These are phyloP conservation scores for Eristalis pertinax DNA, from an alignment of 2,888 invertebrate genomes.

Conservation along the genomic window DNA sequence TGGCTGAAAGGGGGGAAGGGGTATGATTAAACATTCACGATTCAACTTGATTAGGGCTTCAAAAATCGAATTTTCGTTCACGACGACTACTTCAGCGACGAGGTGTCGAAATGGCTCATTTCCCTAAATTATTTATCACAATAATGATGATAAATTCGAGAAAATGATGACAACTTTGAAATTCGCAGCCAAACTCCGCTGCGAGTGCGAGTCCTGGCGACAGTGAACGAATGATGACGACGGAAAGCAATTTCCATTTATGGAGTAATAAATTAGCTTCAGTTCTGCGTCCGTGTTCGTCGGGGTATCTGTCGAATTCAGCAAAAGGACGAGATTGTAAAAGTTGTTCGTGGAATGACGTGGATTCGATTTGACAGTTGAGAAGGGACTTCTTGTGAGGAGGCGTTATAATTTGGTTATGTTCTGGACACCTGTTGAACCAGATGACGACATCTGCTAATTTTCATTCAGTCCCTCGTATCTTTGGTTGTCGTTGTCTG, in stretches of 20 bases:
- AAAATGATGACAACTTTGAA: slow-evolving; percentile 57
- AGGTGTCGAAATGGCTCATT: slow-evolving; percentile 36
- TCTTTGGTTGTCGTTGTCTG: too few relatives aligned
- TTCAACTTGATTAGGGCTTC: neutral
- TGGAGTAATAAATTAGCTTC: slow-evolving; percentile 4
- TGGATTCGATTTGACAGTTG: neutral
- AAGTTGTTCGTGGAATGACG: neutral
- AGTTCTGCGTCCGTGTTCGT: neutral
- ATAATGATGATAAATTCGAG: slow-evolving; percentile 67
- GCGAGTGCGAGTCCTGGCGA: neutral
- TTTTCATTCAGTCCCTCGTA: too few relatives aligned
- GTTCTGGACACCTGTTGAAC: too few relatives aligned
- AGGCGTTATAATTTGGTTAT: too few relatives aligned
- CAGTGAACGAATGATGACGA: neutral
- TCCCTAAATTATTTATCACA: slow-evolving; percentile 62
- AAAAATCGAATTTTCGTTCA: neutral
- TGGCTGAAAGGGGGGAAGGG: too few relatives aligned
- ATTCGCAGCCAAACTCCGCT: neutral
- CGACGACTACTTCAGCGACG: neutral
- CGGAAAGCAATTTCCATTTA: neutral
- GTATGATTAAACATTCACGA: neutral
- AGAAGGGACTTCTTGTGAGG: too few relatives aligned
- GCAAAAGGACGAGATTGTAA: neutral
- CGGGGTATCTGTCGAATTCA: neutral
- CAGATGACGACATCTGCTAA: too few relatives aligned